Evolutionary conservation across 2,113 vertebrate species (phyloP).

Genomic region (Rhinopomastus cyanomelas): DNA sequence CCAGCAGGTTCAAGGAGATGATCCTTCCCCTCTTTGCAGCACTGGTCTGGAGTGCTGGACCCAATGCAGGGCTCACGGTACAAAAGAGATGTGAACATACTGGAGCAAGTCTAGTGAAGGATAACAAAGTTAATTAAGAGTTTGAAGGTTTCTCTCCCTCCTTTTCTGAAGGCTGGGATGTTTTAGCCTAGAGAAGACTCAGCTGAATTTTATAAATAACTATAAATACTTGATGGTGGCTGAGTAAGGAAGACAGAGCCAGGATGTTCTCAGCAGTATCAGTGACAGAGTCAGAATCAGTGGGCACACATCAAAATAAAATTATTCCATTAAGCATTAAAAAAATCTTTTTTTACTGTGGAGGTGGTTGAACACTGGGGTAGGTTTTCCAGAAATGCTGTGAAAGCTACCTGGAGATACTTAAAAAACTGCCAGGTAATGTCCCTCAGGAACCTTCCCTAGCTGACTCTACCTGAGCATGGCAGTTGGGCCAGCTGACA

Average conservation of each 20-base stretch:
- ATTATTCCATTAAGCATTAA: background rate
- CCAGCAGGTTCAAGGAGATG: background rate
- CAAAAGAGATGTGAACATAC: background rate
- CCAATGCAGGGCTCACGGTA: background rate
- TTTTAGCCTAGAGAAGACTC: background rate
- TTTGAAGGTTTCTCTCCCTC: background rate
- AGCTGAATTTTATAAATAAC: background rate
- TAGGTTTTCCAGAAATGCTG: background rate
- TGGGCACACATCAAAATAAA: background rate
- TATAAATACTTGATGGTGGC: background rate
- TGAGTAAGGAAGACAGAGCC: background rate
- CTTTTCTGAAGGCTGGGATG: background rate
- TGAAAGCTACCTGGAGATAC: background rate
- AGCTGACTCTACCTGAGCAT: background rate
- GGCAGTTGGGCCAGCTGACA: background rate
- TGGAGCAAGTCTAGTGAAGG: background rate
- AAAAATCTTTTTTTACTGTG: background rate
- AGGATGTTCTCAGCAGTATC: background rate
- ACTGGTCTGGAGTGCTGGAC: background rate
- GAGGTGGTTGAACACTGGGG: background rate
- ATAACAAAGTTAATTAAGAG: background rate
- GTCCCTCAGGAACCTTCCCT: background rate
- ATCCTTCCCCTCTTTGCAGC: background rate
- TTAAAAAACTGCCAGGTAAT: background rate
- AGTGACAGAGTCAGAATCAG: background rate